Evolutionary conservation across 2,888 invertebrate species (phyloP), one percentile per base, ranked within the genome.

Genomic region (Lepidocyrtoides sp.): DNA sequence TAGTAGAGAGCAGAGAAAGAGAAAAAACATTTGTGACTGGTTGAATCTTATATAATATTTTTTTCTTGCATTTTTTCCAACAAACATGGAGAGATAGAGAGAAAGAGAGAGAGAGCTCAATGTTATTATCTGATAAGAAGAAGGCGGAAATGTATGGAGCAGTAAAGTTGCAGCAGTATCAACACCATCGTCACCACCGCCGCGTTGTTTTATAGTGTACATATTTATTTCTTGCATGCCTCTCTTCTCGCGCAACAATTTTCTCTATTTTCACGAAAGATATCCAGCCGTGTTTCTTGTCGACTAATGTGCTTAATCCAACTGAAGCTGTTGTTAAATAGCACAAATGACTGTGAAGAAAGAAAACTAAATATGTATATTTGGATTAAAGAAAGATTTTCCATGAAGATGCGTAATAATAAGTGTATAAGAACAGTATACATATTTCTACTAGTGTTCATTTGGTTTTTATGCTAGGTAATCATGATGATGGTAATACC

Each of bases 301-400:
- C 36, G 66, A 36, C 17, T 66, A 66, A 66, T 36, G 36, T 36
- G 17, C 44, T 44, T 72, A 72, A 72, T 72, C 72, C 44, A 41
- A 41, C 41, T 72, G 72, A 44, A 72, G 17, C 72, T 23, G 72
- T 72, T 44, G 72, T 72, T 41, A 72, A 72, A 72, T 44, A 44
- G 44, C 44, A 72, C 2, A 44, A 72, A 72, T 72, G 72, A 23
- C 44, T 72, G 5, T 69, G 20, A 72, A 23, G 23, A 72, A 20
- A 72, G 12, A 10, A 23, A 72, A 72, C 20, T 23, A 29, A 72
- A 44, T 23, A n/a, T 44, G 72, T 44, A 44, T 2, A 20, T 20
- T 0, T 44, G 72, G 44, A 72, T 72, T 44, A 72, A 44, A 3
- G n/a, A 44, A 72, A 72, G 72, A 72, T 72, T 23, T 41, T 44